These are phyloP conservation scores for Oceanites oceanicus DNA, from an alignment of 2,113 vertebrate species.

Conservation along the genomic window DNA sequence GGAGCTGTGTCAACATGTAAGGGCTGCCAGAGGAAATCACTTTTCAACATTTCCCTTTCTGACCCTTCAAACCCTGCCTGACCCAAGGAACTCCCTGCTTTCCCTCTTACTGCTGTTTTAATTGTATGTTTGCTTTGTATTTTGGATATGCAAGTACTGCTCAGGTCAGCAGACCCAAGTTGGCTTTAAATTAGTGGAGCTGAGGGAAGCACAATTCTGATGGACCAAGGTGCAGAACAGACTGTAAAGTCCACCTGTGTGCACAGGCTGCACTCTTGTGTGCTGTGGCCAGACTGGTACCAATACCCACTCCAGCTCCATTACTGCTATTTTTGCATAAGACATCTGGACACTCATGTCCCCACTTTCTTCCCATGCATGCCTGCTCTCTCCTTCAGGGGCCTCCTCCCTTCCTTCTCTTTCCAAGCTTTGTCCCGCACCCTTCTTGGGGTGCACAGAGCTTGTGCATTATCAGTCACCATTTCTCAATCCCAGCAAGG, in stretches of 20 bases:
- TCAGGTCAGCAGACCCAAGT: neutral
- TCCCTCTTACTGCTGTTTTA: neutral
- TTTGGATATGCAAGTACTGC: neutral
- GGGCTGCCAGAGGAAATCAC: neutral
- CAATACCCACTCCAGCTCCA: neutral
- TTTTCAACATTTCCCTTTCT: neutral
- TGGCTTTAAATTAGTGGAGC: neutral
- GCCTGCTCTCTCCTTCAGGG: neutral
- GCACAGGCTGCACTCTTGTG: accelerated
- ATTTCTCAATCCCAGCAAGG: neutral
- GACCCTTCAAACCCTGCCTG: neutral
- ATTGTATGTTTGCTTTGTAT: neutral
- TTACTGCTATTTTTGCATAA: neutral
- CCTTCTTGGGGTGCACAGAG: neutral
- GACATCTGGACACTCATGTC: neutral
- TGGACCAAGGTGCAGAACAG: neutral
- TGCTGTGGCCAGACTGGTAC: neutral
- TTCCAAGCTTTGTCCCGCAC: neutral
- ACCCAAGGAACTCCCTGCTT: neutral
- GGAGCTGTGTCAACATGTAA: neutral
- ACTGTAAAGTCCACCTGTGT: accelerated
- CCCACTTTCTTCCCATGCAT: accelerated
- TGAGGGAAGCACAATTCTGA: neutral
- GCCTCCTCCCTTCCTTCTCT: neutral
- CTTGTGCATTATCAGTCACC: neutral